Conservation (phyloP, 2,113 vertebrate species). For the Macrotis lagotis region DNA sequence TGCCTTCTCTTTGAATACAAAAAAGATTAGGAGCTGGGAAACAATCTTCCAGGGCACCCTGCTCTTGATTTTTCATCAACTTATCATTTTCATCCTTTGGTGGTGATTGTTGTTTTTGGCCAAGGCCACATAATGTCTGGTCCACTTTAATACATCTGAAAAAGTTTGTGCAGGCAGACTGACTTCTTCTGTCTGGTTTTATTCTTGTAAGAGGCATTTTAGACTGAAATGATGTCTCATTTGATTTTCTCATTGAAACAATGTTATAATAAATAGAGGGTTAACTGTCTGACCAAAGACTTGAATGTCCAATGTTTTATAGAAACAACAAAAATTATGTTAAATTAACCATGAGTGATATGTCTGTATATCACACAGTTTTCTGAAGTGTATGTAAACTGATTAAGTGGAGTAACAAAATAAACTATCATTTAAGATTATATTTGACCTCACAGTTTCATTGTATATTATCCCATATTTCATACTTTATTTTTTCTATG, state of each 20-base stretch:
- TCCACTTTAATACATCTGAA: not conserved
- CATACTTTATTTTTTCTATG: not conserved
- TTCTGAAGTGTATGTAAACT: not conserved
- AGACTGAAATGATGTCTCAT: not conserved
- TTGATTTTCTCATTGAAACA: not conserved
- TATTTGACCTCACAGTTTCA: not conserved
- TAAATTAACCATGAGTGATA: not conserved
- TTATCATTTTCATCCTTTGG: conserved; percentile 17
- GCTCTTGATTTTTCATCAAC: conserved; percentile 14
- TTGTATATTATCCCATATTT: not conserved
- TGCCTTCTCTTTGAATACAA: conserved; percentile 15
- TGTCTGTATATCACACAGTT: not conserved
- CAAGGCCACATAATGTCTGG: not conserved
- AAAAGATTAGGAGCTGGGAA: not conserved
- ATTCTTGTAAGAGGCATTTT: not conserved
- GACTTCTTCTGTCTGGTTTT: not conserved
- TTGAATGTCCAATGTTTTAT: not conserved
- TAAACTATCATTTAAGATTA: not conserved
- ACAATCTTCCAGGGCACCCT: conserved; percentile 34
- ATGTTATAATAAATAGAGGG: not conserved
- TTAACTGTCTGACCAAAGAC: not conserved
- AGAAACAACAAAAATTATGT: not conserved
- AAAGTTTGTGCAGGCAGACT: not conserved
- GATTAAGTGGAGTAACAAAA: not conserved
- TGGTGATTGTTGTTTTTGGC: not conserved